Conservation (phyloP, 1,140 invertebrate genomes). For the Anastatus disparis region DNA sequence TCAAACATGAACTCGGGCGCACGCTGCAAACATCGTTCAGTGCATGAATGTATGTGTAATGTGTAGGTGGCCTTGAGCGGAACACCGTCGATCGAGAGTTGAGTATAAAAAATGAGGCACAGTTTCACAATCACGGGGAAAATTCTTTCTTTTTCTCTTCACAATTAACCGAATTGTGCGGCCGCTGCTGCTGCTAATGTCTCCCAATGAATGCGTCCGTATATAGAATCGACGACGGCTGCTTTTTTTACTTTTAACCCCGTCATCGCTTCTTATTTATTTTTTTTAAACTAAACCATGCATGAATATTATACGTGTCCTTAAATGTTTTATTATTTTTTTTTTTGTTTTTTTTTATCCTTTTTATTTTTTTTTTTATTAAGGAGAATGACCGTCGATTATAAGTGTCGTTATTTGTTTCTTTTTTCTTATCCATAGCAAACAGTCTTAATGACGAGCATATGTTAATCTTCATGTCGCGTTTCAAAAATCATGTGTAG, state of each 20-base stretch:
- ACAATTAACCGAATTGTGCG: conserved; percentile 52
- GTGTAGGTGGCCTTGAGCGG: conserved; percentile 10
- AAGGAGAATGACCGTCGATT: conserved; percentile 59
- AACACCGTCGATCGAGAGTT: conserved; percentile 46
- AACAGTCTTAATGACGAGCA: conserved; percentile 67
- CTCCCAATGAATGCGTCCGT: conserved; percentile 66
- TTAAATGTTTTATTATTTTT: conserved; percentile 54
- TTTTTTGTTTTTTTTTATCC: conserved; percentile 44
- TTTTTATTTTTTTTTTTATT: conserved; percentile 46
- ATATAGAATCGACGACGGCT: conserved; percentile 57
- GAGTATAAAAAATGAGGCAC: conserved; percentile 67
- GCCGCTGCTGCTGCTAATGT: conserved; percentile 51
- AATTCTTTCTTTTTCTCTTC: conserved; percentile 45
- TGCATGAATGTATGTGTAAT: conserved; percentile 35
- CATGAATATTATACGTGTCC: conserved; percentile 65
- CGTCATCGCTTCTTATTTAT: conserved; percentile 35
- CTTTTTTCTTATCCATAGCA: conserved; percentile 62
- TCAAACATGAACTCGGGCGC: neutral
- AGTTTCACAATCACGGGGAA: conserved; percentile 65
- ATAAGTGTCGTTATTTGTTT: conserved; percentile 55
- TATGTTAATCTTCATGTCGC: conserved; percentile 64
- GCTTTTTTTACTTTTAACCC: conserved; percentile 48
- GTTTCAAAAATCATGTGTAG: conserved; percentile 61
- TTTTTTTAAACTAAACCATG: conserved; percentile 63
- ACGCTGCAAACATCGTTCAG: conserved; percentile 31